Percentiles rank a stretch among this genome's conserved stretches.
Evolutionary conservation across 1,140 invertebrate species (phyloP).

Genomic region (Papilio glaucus): DNA sequence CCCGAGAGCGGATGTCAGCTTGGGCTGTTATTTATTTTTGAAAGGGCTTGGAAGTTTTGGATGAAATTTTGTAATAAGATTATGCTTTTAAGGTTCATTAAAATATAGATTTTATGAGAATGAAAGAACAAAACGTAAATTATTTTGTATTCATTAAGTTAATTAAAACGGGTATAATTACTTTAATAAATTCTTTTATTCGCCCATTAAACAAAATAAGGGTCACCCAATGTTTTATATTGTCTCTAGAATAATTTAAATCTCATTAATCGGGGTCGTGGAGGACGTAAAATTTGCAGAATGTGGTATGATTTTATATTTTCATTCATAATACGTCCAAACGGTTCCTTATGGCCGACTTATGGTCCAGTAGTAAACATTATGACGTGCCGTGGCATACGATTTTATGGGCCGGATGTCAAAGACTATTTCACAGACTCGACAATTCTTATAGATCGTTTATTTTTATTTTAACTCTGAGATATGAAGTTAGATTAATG

Average conservation of each 20-base stretch:
- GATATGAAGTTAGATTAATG: no score
- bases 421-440: slow-evolving; percentile 40
- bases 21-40: no score
- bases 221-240: slow-evolving; percentile 1
- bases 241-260: slow-evolving; percentile 21
- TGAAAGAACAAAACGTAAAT: not conserved
- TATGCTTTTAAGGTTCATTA: no score
- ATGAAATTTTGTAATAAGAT: no score
- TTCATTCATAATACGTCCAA: slow-evolving; percentile 56
- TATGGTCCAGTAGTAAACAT: slow-evolving; percentile 48
- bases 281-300: slow-evolving; percentile 43
- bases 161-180: not conserved
- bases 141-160: not conserved
- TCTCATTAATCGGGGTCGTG: slow-evolving; percentile 38
- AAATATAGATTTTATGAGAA: no score
- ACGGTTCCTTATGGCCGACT: slow-evolving; percentile 44
- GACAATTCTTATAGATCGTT: not conserved
- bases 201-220: not conserved
- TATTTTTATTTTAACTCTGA: no score
- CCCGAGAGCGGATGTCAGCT: no score
- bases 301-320: slow-evolving; percentile 58
- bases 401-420: slow-evolving; percentile 41
- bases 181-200: slow-evolving; percentile 1
- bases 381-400: slow-evolving; percentile 39
- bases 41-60: no score